phyloP scores from a whole-genome alignment of 2,113 vertebrate species.

The Poecile atricapillus region DNA sequence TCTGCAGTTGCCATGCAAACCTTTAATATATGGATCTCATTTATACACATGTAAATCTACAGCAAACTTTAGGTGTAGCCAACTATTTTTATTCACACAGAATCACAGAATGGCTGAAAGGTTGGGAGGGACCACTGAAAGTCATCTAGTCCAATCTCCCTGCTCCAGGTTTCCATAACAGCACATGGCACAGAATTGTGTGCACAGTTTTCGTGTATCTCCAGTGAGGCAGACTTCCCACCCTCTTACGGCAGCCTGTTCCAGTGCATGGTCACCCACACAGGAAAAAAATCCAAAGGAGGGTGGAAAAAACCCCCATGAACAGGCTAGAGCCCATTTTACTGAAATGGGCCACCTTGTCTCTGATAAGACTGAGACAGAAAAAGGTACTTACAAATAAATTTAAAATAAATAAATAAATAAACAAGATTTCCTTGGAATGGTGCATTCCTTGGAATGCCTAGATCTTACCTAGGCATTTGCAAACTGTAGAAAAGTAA shows the following conservation, averaged over 20 bases:
- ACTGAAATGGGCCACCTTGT: background rate
- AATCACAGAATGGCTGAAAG: background rate
- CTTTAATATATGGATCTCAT: background rate
- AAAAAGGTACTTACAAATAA: background rate
- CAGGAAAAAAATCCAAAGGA: background rate
- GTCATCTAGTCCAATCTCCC: background rate
- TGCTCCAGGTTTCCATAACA: background rate
- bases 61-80: background rate
- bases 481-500: background rate
- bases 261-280: background rate
- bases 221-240: background rate
- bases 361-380: background rate
- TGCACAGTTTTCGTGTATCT: accelerated
- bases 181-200: no score
- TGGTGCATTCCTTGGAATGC: background rate
- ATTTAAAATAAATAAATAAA: background rate
- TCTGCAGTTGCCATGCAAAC: background rate
- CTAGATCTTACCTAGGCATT: background rate
- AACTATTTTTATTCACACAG: background rate
- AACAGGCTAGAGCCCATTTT: background rate
- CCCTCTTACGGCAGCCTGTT: background rate
- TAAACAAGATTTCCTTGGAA: background rate
- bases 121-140: background rate
- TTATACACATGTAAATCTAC: background rate
- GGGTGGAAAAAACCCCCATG: background rate